These are phyloP conservation scores for Malacoraja senta DNA, from an alignment of 2,797 vertebrate species.

Conservation along the genomic window DNA sequence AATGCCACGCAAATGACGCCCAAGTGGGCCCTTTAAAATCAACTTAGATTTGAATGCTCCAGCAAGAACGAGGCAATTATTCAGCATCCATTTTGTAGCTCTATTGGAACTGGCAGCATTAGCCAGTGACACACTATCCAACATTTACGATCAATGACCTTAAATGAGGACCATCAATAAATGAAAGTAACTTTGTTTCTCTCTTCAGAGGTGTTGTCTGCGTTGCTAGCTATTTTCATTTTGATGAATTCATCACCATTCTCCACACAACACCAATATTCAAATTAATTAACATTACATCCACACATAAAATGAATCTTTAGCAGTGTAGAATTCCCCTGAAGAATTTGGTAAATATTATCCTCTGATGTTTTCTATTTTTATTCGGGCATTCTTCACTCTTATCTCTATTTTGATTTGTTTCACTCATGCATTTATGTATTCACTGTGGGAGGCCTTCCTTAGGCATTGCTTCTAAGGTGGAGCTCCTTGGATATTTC, in stretches of 20 bases:
- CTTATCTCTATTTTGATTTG: background rate
- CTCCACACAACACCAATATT: background rate
- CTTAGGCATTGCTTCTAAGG: background rate
- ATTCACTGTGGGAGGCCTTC: background rate
- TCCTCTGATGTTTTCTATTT: background rate
- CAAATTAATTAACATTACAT: background rate
- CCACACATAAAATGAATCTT: background rate
- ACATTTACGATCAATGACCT: too few species aligned
- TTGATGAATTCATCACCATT: background rate
- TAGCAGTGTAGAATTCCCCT: background rate
- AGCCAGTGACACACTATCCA: too few species aligned
- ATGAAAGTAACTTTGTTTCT: too few species aligned
- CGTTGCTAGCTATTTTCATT: too few species aligned
- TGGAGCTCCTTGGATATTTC: background rate
- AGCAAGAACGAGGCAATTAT: too few species aligned
- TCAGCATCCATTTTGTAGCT: too few species aligned
- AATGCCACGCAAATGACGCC: too few species aligned
- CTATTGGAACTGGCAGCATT: too few species aligned
- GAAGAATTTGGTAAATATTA: background rate
- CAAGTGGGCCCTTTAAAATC: too few species aligned
- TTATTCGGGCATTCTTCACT: background rate
- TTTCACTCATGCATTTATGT: background rate
- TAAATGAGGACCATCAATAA: too few species aligned
- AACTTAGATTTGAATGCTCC: too few species aligned
- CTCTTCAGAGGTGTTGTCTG: too few species aligned